Evolutionary conservation across 2,888 invertebrate species (phyloP).

Genomic region (Brenthis ino): DNA sequence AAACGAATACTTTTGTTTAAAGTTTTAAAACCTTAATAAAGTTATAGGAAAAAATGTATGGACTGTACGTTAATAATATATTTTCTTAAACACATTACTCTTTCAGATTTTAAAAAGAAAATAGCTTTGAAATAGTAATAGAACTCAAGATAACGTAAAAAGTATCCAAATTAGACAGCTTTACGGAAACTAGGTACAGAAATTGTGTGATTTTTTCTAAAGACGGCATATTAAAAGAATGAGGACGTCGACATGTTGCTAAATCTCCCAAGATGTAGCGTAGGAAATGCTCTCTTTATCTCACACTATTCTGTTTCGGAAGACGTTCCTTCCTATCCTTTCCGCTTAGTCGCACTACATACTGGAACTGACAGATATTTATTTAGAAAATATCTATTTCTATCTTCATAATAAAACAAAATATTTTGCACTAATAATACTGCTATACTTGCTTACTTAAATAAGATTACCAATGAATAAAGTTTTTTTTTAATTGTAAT

Average conservation of each 20-base stretch:
- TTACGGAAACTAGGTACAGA: constrained; percentile 31
- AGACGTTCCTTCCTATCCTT: constrained; percentile 73
- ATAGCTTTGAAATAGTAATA: constrained; percentile 5
- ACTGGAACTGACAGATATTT: constrained; percentile 71
- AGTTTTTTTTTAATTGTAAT: no score
- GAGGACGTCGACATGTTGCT: constrained; percentile 68
- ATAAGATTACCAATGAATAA: no score
- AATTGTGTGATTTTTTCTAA: constrained; percentile 56
- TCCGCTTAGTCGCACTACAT: constrained; percentile 64
- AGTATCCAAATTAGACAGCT: constrained; percentile 19
- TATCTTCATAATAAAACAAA: constrained; percentile 17
- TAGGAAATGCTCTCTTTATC: constrained; percentile 82
- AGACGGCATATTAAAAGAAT: constrained; percentile 54
- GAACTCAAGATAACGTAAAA: constrained; percentile 3
- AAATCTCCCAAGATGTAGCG: constrained; percentile 70
- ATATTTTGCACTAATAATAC: neutral
- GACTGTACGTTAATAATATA: no score
- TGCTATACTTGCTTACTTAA: no score
- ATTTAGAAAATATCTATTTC: constrained; percentile 52
- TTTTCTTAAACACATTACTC: neutral
- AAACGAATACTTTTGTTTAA: no score
- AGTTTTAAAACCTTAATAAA: no score
- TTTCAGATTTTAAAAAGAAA: neutral
- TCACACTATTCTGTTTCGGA: constrained; percentile 79
- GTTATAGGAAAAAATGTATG: no score